Base-by-base conservation (phyloP, 1,140 invertebrate species). In the Drosophila triauraria region DNA sequence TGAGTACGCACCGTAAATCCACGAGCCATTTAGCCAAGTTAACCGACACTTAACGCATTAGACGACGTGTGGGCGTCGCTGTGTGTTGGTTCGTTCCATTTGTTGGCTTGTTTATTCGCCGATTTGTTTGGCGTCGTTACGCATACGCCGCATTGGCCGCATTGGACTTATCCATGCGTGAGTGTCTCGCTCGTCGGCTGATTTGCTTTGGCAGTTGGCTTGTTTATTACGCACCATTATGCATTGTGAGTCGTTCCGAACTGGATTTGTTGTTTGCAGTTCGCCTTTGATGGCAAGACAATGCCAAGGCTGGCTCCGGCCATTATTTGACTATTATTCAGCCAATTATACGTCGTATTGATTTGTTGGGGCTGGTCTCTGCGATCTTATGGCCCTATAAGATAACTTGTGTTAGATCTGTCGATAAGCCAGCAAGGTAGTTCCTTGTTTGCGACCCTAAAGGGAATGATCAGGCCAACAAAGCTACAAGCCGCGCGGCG, bases 31-130 rank as follows among this genome's bases (percentile, higher is more conserved):
- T 86, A 86, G 67, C 84, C 82, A 86, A 78, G 70, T 72, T 87
- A 86, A 86, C 80, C 64, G 84, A 88, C 83, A 83, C 82, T 87
- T 87, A 87, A 77, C 83, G 83, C 83, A 88, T 87, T 87, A 83
- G 84, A 82, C 38, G 51, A 62, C 50, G 63, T 78, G 75, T 78
- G 64, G 75, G 79, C 65, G 67, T 75, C 48, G 47, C 67, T 53
- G 6, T 64, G 30, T 59, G 71, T 70, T 56, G 25, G 68, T 48
- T 58, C 51, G 65, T 61, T 76, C 65, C 53, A 63, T 78, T 77
- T 59, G 46, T 57, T 84, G 25, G 67, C 40, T 87, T 68, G 75
- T 65, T 51, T 74, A 58, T 48, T 30, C 46, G 70, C 46, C 32
- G 67, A 58, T 71, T 51, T 62, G 79, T 61, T 86, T 64, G 83